phyloP scores from a whole-genome alignment of 1,140 invertebrate species.

The Dreissena rostriformis region DNA sequence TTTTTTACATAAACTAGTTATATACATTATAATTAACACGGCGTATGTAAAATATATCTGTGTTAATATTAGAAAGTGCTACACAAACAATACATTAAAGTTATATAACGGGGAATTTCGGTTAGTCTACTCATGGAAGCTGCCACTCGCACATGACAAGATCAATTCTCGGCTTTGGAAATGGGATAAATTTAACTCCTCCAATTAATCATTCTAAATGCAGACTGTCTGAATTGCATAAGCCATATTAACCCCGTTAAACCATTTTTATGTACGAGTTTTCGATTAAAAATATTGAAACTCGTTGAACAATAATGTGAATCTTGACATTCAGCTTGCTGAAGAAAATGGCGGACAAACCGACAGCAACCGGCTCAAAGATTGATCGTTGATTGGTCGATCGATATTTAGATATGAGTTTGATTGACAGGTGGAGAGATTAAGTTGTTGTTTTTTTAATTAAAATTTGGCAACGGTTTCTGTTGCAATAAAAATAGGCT shows the following conservation, averaged over 20 bases:
- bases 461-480: no score
- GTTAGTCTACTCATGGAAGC: no score
- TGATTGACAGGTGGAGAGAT: not conserved
- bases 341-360: not conserved
- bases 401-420: not conserved
- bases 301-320: not conserved
- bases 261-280: conserved; percentile 17
- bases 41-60: no score
- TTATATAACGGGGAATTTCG: no score
- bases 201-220: conserved; percentile 42
- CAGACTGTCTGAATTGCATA: conserved; percentile 29
- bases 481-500: no score
- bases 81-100: no score
- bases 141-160: conserved; percentile 30
- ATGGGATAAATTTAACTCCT: conserved; percentile 44
- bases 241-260: conserved; percentile 21
- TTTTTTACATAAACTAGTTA: no score
- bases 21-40: no score
- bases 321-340: not conserved
- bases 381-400: not conserved
- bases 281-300: not conserved
- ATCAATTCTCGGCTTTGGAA: conserved; percentile 20
- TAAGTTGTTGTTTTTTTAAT: not conserved
- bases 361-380: not conserved
- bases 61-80: no score